Evolutionary conservation across 2,888 invertebrate species (phyloP), one percentile per base, ranked within the genome.

Genomic region (Drosophila robusta): DNA sequence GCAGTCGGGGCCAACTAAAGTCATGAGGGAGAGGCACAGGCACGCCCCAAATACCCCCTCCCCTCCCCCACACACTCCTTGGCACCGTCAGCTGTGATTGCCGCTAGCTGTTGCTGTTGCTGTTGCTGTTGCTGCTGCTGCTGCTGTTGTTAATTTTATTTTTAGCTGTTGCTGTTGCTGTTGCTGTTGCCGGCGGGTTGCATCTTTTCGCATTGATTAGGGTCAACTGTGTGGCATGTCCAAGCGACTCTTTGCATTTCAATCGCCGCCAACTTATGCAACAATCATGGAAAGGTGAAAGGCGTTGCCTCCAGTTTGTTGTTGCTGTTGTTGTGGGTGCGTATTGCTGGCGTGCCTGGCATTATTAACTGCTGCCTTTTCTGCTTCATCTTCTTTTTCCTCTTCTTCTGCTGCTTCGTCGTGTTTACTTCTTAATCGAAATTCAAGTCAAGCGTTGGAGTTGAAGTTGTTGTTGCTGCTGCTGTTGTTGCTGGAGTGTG

Each of bases 221-320:
- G 77, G 77, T 77, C 77, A 77, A 77, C 65, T 44, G 77, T 44
- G 77, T 49, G 76, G 57, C 65, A 69, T 61, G 61, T 69, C 69
- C 54, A 51, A 66, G 63, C 70, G 55, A 67, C 75, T 66, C 65
- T 76, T 72, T 76, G 76, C 76, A 76, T 76, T 76, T 76, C 77
- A 77, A 77, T 76, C 54, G 70, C 47, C 44, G 69, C 52, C 58
- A 62, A 22, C 74, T 86, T 83, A 83, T 83, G 82, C 82, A 82
- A 82, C 67, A 44, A 26, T 22, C 58, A 62, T 68, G 67, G 78
- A 84, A 70, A 82, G 82, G 83, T 83, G 82, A 83, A 86, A 83
- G 82, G 82, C 82, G 75, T 79, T 63, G 73, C 56, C 73, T n/a
- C 38, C 38, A 38, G 42, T 12, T 36, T 9, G 42, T 56, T 58